These are phyloP conservation scores for Drosophila rhopaloa DNA, from an alignment of 1,140 invertebrate species.

Conservation along the genomic window DNA sequence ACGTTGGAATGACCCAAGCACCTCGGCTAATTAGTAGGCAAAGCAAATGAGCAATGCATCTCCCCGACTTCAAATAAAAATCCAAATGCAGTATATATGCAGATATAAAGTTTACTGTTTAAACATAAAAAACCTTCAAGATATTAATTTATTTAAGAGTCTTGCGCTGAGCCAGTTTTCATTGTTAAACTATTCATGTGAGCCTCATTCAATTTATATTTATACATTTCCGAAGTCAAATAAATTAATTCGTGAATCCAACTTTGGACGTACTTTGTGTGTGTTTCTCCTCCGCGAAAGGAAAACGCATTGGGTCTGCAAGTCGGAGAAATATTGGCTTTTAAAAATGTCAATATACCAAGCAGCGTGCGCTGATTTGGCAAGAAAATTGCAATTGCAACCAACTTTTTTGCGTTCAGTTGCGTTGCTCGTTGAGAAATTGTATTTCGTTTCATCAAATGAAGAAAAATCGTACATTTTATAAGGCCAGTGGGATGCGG, in stretches of 20 bases:
- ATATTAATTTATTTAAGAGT: background rate
- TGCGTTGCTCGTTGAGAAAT: conserved; percentile 67
- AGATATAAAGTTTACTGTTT: too few species aligned
- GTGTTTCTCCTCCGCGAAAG: background rate
- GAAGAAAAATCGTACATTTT: conserved; percentile 81
- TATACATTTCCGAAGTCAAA: conserved; percentile 59
- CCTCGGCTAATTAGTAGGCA: conserved; percentile 35
- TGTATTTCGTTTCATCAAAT: conserved; percentile 83
- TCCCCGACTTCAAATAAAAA: background rate
- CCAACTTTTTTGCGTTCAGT: conserved; percentile 57
- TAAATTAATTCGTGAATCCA: conserved; percentile 55
- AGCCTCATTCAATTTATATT: conserved; percentile 55
- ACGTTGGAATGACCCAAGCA: conserved; percentile 1
- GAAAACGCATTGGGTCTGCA: conserved; percentile 21
- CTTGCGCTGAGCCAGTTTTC: background rate
- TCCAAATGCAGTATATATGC: too few species aligned
- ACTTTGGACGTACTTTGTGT: conserved; percentile 49
- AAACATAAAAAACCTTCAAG: too few species aligned
- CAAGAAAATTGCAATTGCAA: conserved; percentile 77
- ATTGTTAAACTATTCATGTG: conserved; percentile 1
- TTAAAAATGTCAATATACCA: conserved; percentile 79
- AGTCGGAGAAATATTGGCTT: conserved; percentile 69
- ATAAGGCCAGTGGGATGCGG: conserved; percentile 58
- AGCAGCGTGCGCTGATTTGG: conserved; percentile 54
- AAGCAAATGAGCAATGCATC: conserved; percentile 8